Percentiles rank a stretch among this genome's conserved stretches.
Conservation (phyloP, 1,140 invertebrate genomes). For the Cheumatopsyche charites region DNA sequence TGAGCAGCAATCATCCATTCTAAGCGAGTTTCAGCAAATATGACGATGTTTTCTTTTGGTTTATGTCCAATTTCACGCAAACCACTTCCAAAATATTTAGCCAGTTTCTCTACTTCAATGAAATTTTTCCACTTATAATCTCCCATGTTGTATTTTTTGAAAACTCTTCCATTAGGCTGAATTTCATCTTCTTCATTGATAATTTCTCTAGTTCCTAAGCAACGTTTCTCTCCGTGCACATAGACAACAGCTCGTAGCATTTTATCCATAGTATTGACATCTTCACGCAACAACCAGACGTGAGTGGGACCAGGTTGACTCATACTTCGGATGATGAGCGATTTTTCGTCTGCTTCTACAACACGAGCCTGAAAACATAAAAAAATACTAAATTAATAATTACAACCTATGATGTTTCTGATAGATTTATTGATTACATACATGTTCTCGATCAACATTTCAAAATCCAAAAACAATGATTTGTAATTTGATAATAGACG, state of each 20-base stretch:
- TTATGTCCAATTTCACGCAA: constrained; percentile 71
- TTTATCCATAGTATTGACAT: constrained; percentile 86
- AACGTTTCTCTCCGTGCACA: constrained; percentile 74
- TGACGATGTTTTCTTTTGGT: constrained; percentile 77
- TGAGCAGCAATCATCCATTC: constrained; percentile 97
- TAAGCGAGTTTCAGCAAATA: constrained; percentile 95
- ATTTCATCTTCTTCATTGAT: constrained; percentile 92
- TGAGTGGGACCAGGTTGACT: constrained; percentile 71
- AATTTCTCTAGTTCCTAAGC: constrained; percentile 90
- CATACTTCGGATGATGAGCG: constrained; percentile 76
- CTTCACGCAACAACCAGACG: constrained; percentile 71
- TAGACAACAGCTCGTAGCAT: constrained; percentile 80
- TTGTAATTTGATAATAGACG: too few species aligned
- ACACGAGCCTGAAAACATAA: constrained; percentile 58
- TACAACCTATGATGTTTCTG: too few species aligned
- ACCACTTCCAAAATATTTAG: constrained; percentile 79
- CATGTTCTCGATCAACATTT: too few species aligned
- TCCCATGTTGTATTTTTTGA: constrained; percentile 96
- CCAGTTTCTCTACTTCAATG: constrained; percentile 76
- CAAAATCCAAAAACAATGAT: too few species aligned
- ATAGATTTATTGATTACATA: too few species aligned
- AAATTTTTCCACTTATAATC: constrained; percentile 92
- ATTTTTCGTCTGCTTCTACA: constrained; percentile 53
- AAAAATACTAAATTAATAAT: constrained; percentile 31
- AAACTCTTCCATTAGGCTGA: constrained; percentile 91